phyloP scores from a whole-genome alignment of 2,888 invertebrate species.

The Ochropleura leucogaster region DNA sequence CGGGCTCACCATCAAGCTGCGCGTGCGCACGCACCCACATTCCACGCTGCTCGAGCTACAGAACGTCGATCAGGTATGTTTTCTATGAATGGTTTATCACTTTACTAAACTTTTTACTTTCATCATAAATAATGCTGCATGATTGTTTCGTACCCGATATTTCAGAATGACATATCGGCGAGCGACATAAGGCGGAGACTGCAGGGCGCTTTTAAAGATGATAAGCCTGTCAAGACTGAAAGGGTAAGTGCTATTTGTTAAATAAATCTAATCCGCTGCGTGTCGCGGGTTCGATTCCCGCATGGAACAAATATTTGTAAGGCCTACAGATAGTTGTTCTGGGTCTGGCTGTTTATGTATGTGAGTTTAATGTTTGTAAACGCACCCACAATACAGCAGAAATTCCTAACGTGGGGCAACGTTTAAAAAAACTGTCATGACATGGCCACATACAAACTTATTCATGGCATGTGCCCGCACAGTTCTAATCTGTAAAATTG shows the following conservation, averaged over 20 bases:
- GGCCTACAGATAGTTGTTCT: too few species aligned
- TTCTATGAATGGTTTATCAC: not conserved
- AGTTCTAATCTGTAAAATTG: not conserved
- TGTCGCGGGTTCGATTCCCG: too few species aligned
- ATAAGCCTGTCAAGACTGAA: not conserved
- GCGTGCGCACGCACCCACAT: constrained; percentile 78
- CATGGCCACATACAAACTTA: not conserved
- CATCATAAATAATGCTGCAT: not conserved
- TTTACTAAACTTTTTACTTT: not conserved
- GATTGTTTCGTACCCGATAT: constrained; percentile 35
- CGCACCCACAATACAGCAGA: too few species aligned
- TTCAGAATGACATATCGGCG: constrained; percentile 94
- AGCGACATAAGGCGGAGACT: constrained; percentile 94
- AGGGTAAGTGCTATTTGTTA: constrained; percentile 19
- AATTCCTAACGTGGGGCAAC: too few species aligned
- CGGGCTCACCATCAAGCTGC: constrained; percentile 79
- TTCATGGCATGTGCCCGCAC: not conserved
- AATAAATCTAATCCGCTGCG: not conserved
- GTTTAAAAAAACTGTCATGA: not conserved
- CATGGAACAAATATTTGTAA: too few species aligned
- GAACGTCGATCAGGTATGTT: constrained; percentile 78
- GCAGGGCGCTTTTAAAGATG: constrained; percentile 55
- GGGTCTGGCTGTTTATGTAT: too few species aligned
- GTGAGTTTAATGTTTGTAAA: too few species aligned
- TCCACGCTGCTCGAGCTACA: constrained; percentile 80